Percentiles rank a stretch among this genome's conserved stretches.
These are phyloP conservation scores for Lasioglossum zephyrum DNA, from an alignment of 2,888 invertebrate species.

Conservation along the genomic window DNA sequence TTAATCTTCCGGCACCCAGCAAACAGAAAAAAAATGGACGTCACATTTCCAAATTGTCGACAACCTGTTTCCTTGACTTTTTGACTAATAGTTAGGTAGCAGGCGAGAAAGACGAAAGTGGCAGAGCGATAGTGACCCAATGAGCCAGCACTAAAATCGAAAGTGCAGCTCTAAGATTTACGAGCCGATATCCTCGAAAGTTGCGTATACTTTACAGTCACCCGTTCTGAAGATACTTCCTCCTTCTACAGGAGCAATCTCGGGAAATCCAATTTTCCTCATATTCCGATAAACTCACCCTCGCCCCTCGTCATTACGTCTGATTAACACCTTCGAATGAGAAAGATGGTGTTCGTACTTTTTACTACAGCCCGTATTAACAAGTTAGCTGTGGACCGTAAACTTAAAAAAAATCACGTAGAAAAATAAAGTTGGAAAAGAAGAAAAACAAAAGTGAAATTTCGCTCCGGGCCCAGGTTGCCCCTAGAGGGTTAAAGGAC, in stretches of 20 bases:
- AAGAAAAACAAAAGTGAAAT: neutral
- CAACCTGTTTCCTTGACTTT: neutral
- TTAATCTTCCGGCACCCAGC: neutral
- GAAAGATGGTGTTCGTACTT: neutral
- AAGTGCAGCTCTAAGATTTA: conserved; percentile 66
- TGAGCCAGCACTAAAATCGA: conserved; percentile 71
- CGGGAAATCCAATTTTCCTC: conserved; percentile 8
- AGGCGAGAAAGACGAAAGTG: conserved; percentile 29
- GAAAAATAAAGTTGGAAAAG: neutral
- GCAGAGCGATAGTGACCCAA: conserved; percentile 66
- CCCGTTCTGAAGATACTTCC: conserved; percentile 23
- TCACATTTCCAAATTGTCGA: neutral
- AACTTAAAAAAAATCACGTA: too few species aligned
- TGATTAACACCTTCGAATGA: neutral
- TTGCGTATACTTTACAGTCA: conserved; percentile 28
- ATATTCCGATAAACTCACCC: conserved; percentile 4
- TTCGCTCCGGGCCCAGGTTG: neutral
- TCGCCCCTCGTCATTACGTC: neutral
- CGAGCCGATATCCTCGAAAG: conserved; percentile 53
- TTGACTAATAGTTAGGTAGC: neutral
- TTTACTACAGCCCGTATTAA: neutral
- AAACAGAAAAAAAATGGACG: neutral
- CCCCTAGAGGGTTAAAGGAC: neutral
- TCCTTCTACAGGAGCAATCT: conserved; percentile 23
- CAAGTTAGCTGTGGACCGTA: too few species aligned